Conservation (phyloP, 23 tunicate genomes). For the Oikopleura vanhoeffeni region DNA sequence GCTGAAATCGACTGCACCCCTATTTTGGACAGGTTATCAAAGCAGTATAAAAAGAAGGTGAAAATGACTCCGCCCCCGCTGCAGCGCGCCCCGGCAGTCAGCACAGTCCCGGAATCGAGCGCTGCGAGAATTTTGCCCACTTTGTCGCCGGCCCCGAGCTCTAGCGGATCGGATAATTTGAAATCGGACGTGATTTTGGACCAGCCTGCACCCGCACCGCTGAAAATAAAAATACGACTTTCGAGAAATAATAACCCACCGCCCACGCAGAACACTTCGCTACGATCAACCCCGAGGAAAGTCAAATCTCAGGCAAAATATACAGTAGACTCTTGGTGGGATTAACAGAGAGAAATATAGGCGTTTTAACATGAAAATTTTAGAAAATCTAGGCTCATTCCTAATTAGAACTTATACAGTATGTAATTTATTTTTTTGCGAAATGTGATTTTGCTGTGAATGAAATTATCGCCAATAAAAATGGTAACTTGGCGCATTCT, state of each 20-base stretch:
- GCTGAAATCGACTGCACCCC: conserved; percentile 9
- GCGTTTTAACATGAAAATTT: too few relatives aligned
- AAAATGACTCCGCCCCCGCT: conserved; percentile 7
- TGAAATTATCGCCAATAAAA: too few relatives aligned
- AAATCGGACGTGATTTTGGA: neutral
- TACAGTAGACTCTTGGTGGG: conserved; percentile 12
- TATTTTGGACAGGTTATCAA: neutral
- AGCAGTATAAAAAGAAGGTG: neutral
- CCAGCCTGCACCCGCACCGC: neutral
- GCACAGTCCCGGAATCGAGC: neutral
- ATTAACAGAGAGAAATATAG: neutral
- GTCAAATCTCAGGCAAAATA: neutral
- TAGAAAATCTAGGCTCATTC: too few relatives aligned
- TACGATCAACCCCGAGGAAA: neutral
- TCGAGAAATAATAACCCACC: neutral
- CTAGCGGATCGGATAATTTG: neutral
- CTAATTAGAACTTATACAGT: too few relatives aligned
- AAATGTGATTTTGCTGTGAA: too few relatives aligned
- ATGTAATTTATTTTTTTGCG: neutral
- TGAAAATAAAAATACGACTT: neutral
- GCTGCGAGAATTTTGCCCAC: neutral
- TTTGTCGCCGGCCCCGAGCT: neutral
- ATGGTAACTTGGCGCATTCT: too few relatives aligned
- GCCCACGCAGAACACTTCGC: neutral
- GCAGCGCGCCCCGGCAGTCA: neutral